phyloP scores from a whole-genome alignment of 1,140 invertebrate genomes.

The Stegodyphus mimosarum region DNA sequence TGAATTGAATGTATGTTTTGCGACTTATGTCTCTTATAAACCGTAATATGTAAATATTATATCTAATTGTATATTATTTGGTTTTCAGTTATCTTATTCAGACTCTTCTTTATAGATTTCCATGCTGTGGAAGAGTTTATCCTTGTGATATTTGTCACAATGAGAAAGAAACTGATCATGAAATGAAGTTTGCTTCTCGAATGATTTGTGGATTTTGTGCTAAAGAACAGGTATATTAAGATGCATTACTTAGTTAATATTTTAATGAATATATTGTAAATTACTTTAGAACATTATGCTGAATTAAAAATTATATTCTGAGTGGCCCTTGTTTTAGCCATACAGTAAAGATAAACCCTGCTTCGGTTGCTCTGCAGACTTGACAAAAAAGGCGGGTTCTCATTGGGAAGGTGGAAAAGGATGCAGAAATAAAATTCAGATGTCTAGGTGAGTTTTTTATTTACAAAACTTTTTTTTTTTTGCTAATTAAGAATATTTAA shows the following conservation, averaged over 20 bases:
- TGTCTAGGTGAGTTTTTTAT: slow-evolving; percentile 64
- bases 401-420: slow-evolving; percentile 70
- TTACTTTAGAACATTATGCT: neutral
- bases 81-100: neutral
- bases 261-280: slow-evolving; percentile 23
- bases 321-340: slow-evolving; percentile 4
- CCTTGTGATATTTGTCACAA: slow-evolving; percentile 70
- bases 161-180: slow-evolving; percentile 67
- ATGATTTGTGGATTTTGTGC: slow-evolving; percentile 71
- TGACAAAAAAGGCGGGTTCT: slow-evolving; percentile 65
- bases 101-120: slow-evolving; percentile 64
- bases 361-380: slow-evolving; percentile 63
- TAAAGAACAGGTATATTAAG: slow-evolving; percentile 66
- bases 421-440: slow-evolving; percentile 68
- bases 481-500: neutral
- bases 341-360: slow-evolving; percentile 66
- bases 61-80: too few relatives aligned
- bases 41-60: too few relatives aligned
- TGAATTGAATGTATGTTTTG: too few relatives aligned
- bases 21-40: too few relatives aligned
- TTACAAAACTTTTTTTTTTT: neutral
- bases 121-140: slow-evolving; percentile 69
- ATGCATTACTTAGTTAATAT: slow-evolving; percentile 56
- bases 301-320: neutral
- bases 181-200: slow-evolving; percentile 68